A percentile compares a stretch with the other conserved stretches of the same genome.
These are phyloP conservation scores for Anthophora plumipes DNA, from an alignment of 2,888 invertebrate genomes.

Conservation along the genomic window DNA sequence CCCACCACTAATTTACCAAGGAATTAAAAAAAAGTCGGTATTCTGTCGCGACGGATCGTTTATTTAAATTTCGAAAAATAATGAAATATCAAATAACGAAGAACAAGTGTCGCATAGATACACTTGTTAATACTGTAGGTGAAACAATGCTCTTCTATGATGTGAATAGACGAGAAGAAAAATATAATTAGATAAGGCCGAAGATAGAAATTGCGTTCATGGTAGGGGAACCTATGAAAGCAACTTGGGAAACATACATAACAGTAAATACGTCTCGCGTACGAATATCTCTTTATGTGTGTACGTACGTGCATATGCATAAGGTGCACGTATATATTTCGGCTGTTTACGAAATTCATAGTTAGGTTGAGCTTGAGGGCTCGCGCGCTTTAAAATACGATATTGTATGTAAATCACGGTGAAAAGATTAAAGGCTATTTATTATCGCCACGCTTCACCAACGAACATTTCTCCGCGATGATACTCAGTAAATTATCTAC, in stretches of 20 bases:
- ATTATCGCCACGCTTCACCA: conserved; percentile 52
- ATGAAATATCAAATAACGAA: background rate
- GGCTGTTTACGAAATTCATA: conserved; percentile 52
- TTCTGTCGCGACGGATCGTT: too few relatives aligned
- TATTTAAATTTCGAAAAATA: too few relatives aligned
- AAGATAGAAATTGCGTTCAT: too few relatives aligned
- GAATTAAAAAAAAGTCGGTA: background rate
- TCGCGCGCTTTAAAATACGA: conserved; percentile 26
- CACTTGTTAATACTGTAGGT: background rate
- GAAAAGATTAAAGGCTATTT: conserved; percentile 67
- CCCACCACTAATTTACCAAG: background rate
- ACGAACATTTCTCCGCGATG: conserved; percentile 71
- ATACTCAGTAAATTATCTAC: conserved; percentile 75
- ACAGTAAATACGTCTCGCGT: background rate
- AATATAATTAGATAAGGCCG: conserved; percentile 5
- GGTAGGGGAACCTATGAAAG: background rate
- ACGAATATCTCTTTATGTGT: background rate
- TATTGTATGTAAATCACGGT: conserved; percentile 79
- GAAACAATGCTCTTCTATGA: background rate
- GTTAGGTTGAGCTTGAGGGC: conserved; percentile 24
- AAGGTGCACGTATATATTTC: background rate
- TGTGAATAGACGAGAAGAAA: background rate
- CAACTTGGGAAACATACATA: background rate
- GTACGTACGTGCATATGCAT: too few relatives aligned
- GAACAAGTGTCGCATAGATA: background rate